These are phyloP conservation scores for Protomyctophum bolini DNA, from an alignment of 2,113 vertebrate genomes.

Conservation along the genomic window DNA sequence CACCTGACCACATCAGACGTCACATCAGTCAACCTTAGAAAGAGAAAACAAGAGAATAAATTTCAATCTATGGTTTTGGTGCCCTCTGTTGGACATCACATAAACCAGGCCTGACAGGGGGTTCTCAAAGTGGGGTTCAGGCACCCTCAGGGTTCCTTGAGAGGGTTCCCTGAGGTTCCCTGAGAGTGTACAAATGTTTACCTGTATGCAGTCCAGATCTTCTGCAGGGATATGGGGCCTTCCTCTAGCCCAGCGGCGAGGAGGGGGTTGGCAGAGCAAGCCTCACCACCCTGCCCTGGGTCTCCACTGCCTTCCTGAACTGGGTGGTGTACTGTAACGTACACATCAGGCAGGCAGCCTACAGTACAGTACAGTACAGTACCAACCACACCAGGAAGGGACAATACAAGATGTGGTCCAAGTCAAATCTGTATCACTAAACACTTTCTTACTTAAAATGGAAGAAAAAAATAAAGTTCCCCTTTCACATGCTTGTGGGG, in stretches of 20 bases:
- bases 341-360: conserved; percentile 86
- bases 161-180: too few relatives aligned
- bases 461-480: not conserved
- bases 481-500: not conserved
- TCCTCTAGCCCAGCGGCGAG: conserved; percentile 75
- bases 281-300: conserved; percentile 73
- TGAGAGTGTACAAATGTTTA: too few relatives aligned
- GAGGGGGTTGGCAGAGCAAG: conserved; percentile 66
- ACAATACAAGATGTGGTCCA: not conserved
- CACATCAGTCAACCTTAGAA: conserved; percentile 77
- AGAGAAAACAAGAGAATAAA: not conserved
- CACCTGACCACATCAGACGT: conserved; percentile 63
- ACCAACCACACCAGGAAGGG: not conserved
- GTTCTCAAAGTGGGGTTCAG: too few relatives aligned
- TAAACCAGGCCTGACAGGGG: conserved; percentile 30
- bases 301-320: conserved; percentile 82
- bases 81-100: conserved; percentile 85
- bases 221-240: conserved; percentile 75
- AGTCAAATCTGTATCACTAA: not conserved
- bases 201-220: conserved; percentile 60
- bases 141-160: too few relatives aligned
- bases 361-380: too few relatives aligned
- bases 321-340: conserved; percentile 86
- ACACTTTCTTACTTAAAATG: not conserved
- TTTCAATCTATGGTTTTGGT: conserved; percentile 70